These are phyloP conservation scores for Mobula hypostoma DNA, from an alignment of 2,113 vertebrate genomes.

Conservation along the genomic window DNA sequence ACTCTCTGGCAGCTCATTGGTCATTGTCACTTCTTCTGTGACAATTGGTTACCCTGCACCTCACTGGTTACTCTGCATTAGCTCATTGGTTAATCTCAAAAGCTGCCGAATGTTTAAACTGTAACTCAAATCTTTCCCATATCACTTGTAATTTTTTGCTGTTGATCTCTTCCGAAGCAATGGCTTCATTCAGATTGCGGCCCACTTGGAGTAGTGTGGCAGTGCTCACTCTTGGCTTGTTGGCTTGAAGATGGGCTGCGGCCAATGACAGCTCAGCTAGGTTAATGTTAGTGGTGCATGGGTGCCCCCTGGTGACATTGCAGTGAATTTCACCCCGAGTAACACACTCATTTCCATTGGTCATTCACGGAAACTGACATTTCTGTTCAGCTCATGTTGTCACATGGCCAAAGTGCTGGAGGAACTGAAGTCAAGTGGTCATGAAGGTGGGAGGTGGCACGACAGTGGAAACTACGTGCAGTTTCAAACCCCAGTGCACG, in stretches of 20 bases:
- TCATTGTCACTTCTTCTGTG: background rate
- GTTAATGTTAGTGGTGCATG: background rate
- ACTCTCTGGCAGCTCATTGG: background rate
- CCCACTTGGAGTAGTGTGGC: too few relatives aligned
- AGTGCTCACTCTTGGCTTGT: too few relatives aligned
- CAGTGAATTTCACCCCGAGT: background rate
- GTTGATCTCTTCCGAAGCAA: background rate
- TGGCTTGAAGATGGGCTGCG: background rate
- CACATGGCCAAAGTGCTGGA: background rate
- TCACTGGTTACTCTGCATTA: background rate
- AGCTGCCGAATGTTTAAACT: background rate
- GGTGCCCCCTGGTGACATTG: background rate
- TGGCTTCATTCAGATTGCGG: too few relatives aligned
- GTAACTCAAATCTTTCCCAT: background rate
- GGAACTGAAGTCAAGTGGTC: background rate
- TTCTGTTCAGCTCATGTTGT: background rate
- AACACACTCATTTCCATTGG: background rate
- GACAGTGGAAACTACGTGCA: too few relatives aligned
- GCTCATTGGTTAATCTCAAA: background rate
- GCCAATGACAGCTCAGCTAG: background rate
- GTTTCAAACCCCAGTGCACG: too few relatives aligned
- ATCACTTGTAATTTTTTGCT: background rate
- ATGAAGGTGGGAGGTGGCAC: too few relatives aligned
- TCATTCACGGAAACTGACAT: background rate
- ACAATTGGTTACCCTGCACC: too few relatives aligned